Evolutionary conservation across 2,113 vertebrate species (phyloP).

Genomic region (Salvator merianae): DNA sequence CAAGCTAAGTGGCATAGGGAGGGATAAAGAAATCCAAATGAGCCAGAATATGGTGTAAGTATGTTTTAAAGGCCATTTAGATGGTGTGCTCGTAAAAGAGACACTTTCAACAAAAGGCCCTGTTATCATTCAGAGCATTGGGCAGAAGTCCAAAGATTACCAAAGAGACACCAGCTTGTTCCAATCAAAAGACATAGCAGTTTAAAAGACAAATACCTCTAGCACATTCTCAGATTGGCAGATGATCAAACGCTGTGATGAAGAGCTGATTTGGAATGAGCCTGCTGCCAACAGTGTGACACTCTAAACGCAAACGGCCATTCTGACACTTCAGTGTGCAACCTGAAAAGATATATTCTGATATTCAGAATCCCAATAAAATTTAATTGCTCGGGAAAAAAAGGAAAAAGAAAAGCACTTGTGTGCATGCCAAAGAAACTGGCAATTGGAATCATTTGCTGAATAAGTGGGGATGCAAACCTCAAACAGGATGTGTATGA

Average conservation of each 20-base stretch:
- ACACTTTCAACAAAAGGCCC: slow-evolving; percentile 45
- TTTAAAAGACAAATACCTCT: slow-evolving; percentile 30
- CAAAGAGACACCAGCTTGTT: slow-evolving; percentile 62
- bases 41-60: slow-evolving; percentile 37
- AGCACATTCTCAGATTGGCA: slow-evolving; percentile 34
- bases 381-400: neutral
- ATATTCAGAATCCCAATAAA: neutral
- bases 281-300: slow-evolving; percentile 4
- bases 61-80: slow-evolving; percentile 57
- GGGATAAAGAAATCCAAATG: slow-evolving; percentile 38
- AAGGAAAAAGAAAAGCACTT: neutral
- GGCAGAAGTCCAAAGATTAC: slow-evolving; percentile 49
- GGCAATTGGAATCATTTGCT: neutral
- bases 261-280: slow-evolving; percentile 22
- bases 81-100: slow-evolving; percentile 51
- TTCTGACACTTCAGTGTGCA: neutral
- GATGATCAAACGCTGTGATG: slow-evolving; percentile 20
- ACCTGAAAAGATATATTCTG: neutral
- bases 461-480: neutral
- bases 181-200: slow-evolving; percentile 54
- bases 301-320: slow-evolving; percentile 32
- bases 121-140: slow-evolving; percentile 65
- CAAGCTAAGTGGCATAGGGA: slow-evolving; percentile 17
- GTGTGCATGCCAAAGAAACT: neutral
- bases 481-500: neutral